These are phyloP conservation scores for Crepidodera aurea DNA, from an alignment of 2,888 invertebrate species.

Conservation along the genomic window DNA sequence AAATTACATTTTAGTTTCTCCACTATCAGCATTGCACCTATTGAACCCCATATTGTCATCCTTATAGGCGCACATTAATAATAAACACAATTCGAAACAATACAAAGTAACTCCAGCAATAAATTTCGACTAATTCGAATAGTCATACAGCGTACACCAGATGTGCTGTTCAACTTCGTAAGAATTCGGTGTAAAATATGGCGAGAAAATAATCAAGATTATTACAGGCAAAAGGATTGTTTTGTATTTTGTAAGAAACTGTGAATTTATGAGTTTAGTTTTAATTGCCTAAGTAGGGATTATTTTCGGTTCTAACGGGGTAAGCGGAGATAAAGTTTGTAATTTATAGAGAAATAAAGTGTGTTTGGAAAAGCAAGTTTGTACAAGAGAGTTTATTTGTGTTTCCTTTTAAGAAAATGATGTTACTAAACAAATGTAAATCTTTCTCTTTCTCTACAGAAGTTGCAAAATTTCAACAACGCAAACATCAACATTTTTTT, in stretches of 20 bases:
- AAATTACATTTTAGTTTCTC: too few species aligned
- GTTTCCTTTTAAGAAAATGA: background rate
- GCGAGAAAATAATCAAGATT: slow-evolving; percentile 40
- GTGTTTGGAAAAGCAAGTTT: background rate
- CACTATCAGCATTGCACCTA: background rate
- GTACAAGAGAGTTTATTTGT: background rate
- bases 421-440: background rate
- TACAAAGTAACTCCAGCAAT: slow-evolving; percentile 14
- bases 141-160: slow-evolving; percentile 33
- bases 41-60: slow-evolving; percentile 3
- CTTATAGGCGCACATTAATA: slow-evolving; percentile 11
- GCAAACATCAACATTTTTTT: too few species aligned
- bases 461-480: too few species aligned
- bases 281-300: slow-evolving; percentile 39
- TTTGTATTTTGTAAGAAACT: slow-evolving; percentile 38
- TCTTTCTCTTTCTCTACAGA: too few species aligned
- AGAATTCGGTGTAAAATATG: slow-evolving; percentile 40
- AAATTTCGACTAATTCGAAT: slow-evolving; percentile 36
- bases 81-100: slow-evolving; percentile 14
- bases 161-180: slow-evolving; percentile 37
- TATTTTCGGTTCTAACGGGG: slow-evolving; percentile 32
- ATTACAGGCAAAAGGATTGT: slow-evolving; percentile 39
- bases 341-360: slow-evolving; percentile 18
- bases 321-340: slow-evolving; percentile 25
- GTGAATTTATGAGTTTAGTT: slow-evolving; percentile 41